phyloP scores from a whole-genome alignment of 1,140 invertebrate genomes.

The Leguminivora glycinivorella region DNA sequence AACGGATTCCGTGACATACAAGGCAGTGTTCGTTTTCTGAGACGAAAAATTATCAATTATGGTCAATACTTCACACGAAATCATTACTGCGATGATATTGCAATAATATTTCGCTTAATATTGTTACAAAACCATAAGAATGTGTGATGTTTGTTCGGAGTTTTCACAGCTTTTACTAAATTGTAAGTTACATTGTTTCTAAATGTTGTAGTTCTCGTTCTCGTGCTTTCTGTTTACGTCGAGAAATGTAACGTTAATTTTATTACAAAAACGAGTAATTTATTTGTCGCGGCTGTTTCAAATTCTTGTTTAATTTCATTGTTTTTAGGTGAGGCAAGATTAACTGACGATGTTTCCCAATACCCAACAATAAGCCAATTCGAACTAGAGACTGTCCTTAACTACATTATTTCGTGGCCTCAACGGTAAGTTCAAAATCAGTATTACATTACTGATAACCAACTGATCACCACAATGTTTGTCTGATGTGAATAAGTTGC shows the following conservation, averaged over 20 bases:
- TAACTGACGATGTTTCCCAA: slow-evolving; percentile 81
- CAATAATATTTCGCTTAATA: slow-evolving; percentile 69
- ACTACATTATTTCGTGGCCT: slow-evolving; percentile 85
- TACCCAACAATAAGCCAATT: slow-evolving; percentile 81
- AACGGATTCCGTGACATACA: slow-evolving; percentile 66
- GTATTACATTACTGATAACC: background rate
- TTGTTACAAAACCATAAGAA: slow-evolving; percentile 76
- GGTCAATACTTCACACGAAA: slow-evolving; percentile 66
- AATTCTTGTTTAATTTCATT: slow-evolving; percentile 26
- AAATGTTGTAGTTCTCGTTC: slow-evolving; percentile 53
- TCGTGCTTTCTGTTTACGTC: slow-evolving; percentile 41
- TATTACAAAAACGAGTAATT: slow-evolving; percentile 21
- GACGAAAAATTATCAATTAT: slow-evolving; percentile 76
- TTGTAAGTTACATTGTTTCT: slow-evolving; percentile 83
- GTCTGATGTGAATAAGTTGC: background rate
- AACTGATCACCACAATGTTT: background rate
- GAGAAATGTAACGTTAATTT: slow-evolving; percentile 41
- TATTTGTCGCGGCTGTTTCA: background rate
- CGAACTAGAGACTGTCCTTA: slow-evolving; percentile 84
- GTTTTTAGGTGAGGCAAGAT: slow-evolving; percentile 80
- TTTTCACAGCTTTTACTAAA: slow-evolving; percentile 88
- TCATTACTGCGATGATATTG: slow-evolving; percentile 66
- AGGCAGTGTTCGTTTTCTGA: slow-evolving; percentile 74
- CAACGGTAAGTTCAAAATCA: slow-evolving; percentile 78
- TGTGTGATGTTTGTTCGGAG: slow-evolving; percentile 90